Evolutionary conservation across 2,888 invertebrate genomes (phyloP).

Genomic region (Lithophane ornitopus): DNA sequence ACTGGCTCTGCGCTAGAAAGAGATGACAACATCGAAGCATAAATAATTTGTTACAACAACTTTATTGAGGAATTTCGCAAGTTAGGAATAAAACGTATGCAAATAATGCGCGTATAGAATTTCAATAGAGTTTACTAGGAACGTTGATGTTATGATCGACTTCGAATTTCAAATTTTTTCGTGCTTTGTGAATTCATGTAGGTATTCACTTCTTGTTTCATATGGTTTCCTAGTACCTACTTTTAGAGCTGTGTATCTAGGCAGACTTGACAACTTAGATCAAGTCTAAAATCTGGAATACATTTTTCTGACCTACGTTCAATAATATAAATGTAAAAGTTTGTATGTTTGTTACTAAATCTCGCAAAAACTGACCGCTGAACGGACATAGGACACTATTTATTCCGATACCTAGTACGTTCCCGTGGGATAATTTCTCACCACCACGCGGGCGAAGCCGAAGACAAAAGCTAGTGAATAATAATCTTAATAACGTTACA

Average conservation of each 20-base stretch:
- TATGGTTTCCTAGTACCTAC: constrained; percentile 17
- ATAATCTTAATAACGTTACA: constrained; percentile 36
- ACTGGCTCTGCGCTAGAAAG: constrained; percentile 9
- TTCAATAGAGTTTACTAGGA: constrained; percentile 35
- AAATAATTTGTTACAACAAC: constrained; percentile 40
- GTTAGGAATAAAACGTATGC: constrained; percentile 53
- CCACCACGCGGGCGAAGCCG: neutral
- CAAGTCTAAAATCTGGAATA: neutral
- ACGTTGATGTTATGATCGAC: constrained; percentile 10
- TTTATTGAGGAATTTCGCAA: constrained; percentile 45
- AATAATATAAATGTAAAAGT: neutral
- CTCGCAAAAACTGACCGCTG: neutral
- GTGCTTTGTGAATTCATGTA: constrained; percentile 18
- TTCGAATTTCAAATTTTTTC: constrained; percentile 38
- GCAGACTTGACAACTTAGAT: too few species aligned
- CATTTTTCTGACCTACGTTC: neutral
- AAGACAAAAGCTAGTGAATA: neutral
- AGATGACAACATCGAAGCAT: constrained; percentile 22
- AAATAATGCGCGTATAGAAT: constrained; percentile 52
- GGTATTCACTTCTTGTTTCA: neutral
- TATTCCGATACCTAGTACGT: neutral
- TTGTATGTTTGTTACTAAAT: neutral
- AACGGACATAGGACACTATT: neutral
- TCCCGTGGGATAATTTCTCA: neutral
- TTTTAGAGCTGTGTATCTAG: neutral